Percentiles rank a stretch among this genome's conserved stretches.
Evolutionary conservation across 2,888 invertebrate genomes (phyloP).

Genomic region (Sympetrum striolatum): DNA sequence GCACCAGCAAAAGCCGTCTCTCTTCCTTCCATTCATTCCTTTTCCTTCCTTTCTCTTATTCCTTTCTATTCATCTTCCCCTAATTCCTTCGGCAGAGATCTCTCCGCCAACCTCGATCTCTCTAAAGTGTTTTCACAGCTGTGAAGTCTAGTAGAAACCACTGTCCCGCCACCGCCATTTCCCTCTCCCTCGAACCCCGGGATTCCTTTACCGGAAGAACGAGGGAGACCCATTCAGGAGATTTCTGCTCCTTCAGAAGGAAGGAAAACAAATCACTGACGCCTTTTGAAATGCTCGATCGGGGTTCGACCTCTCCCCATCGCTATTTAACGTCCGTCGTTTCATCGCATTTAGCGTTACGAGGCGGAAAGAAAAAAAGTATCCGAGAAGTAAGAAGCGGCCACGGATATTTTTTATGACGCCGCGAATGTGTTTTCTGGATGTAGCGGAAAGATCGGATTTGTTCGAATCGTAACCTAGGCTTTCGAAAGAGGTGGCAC

Average conservation of each 20-base stretch:
- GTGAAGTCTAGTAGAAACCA: not conserved
- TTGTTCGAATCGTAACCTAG: not conserved
- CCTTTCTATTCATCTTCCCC: not conserved
- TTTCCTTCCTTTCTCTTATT: not conserved
- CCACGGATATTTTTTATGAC: not conserved
- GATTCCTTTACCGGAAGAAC: not conserved
- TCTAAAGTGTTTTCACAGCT: conserved; percentile 36
- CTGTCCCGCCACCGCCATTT: not conserved
- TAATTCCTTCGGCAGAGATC: conserved; percentile 2
- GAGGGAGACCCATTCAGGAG: not conserved
- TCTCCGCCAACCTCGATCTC: not conserved
- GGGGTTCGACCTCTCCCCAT: not conserved
- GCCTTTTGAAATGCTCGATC: not conserved
- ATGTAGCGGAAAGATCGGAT: not conserved
- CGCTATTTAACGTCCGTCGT: not conserved
- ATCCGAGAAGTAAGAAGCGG: not conserved
- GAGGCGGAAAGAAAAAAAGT: not conserved
- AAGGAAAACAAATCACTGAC: not conserved
- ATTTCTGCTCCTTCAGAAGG: not conserved
- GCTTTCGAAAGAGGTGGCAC: not conserved
- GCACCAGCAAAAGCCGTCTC: not conserved
- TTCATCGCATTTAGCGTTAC: not conserved
- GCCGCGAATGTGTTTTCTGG: not conserved
- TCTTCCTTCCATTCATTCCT: not conserved
- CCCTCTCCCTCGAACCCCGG: not conserved